phyloP scores from a whole-genome alignment of 2,888 invertebrate species.

The Athalia rosae region DNA sequence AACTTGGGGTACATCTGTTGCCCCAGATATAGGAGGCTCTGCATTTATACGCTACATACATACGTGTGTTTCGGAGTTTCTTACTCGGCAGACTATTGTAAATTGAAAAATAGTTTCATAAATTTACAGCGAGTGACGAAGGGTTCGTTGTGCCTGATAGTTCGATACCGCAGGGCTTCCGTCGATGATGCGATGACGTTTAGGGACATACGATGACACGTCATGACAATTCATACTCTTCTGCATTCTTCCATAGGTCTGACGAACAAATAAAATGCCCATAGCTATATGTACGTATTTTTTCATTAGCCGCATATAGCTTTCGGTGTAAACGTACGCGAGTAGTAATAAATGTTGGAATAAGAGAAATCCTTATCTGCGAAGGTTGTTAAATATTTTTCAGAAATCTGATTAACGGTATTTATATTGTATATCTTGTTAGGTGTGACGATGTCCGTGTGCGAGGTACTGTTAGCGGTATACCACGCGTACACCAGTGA shows the following conservation, averaged over 20 bases:
- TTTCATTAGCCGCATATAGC: too few species aligned
- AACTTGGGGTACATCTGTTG: conserved; percentile 57
- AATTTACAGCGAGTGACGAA: too few species aligned
- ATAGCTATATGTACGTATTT: too few species aligned
- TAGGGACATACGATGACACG: background rate
- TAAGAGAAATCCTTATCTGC: conserved; percentile 13
- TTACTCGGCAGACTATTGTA: too few species aligned
- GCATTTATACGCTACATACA: too few species aligned
- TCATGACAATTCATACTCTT: background rate
- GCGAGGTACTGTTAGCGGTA: background rate
- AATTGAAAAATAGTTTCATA: too few species aligned
- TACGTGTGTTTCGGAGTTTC: too few species aligned
- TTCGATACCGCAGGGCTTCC: too few species aligned
- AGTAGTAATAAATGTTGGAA: background rate
- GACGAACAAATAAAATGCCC: too few species aligned
- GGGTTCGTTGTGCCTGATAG: too few species aligned
- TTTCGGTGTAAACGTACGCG: conserved; percentile 10
- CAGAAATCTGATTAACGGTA: conserved; percentile 11
- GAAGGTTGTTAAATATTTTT: background rate
- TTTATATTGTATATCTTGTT: background rate
- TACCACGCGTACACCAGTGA: background rate
- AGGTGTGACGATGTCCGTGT: background rate
- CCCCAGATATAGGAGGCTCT: conserved; percentile 60
- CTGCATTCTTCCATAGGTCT: too few species aligned
- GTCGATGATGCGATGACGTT: too few species aligned